phyloP scores from a whole-genome alignment of 1,140 invertebrate genomes.

The Dinothrombium tinctorium region DNA sequence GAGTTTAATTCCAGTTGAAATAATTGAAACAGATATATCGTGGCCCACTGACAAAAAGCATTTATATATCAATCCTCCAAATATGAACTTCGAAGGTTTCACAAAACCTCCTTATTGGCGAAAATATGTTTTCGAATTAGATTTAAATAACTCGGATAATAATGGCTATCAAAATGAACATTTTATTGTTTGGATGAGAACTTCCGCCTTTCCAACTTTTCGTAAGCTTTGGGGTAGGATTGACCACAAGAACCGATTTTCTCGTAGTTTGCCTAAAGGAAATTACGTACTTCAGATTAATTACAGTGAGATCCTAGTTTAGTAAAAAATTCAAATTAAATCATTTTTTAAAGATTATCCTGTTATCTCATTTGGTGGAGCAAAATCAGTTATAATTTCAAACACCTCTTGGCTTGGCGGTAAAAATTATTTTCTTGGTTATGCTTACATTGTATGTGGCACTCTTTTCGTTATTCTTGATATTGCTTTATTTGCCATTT shows the following conservation, averaged over 20 bases:
- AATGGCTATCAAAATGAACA: constrained; percentile 95
- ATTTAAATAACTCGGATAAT: constrained; percentile 38
- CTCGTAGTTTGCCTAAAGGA: constrained; percentile 9
- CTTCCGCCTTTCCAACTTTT: constrained; percentile 79
- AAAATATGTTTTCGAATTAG: constrained; percentile 46
- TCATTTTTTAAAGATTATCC: constrained; percentile 43
- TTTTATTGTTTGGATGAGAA: constrained; percentile 90
- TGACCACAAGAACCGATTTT: background rate
- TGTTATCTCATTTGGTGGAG: constrained; percentile 62
- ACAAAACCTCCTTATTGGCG: constrained; percentile 42
- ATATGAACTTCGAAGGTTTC: constrained; percentile 11
- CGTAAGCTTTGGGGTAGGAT: constrained; percentile 39
- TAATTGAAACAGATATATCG: constrained; percentile 55
- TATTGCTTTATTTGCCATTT: constrained; percentile 71
- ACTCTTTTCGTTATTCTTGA: constrained; percentile 73
- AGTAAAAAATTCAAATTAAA: no score
- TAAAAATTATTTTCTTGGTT: constrained; percentile 88
- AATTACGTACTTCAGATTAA: constrained; percentile 11
- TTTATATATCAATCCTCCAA: constrained; percentile 51
- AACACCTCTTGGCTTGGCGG: constrained; percentile 90
- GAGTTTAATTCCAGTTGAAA: background rate
- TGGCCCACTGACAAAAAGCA: constrained; percentile 38
- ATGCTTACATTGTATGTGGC: constrained; percentile 90
- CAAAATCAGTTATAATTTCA: constrained; percentile 80
- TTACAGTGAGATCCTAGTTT: constrained; percentile 9